Conservation (phyloP, 2,113 vertebrate species). For the Poicephalus meyeri region DNA sequence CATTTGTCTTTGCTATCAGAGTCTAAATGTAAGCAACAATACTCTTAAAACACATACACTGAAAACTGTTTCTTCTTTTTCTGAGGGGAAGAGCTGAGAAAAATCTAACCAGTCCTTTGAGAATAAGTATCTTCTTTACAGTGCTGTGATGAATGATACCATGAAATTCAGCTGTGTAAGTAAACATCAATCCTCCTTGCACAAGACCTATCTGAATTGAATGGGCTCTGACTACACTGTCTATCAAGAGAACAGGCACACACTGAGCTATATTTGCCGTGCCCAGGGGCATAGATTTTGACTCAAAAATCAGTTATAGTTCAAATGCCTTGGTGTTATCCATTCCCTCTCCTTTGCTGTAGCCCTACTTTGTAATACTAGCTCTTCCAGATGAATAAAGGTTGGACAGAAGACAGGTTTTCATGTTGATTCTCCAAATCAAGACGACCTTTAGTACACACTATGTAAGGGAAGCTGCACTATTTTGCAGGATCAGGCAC, state of each 20-base stretch:
- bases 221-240: neutral
- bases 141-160: neutral
- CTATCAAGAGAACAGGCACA: neutral
- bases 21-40: neutral
- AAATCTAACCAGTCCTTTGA: neutral
- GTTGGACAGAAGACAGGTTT: neutral
- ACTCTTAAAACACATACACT: neutral
- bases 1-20: neutral
- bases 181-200: neutral
- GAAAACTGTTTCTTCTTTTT: neutral
- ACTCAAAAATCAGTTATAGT: neutral
- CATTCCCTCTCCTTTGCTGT: neutral
- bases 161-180: neutral
- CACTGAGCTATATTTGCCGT: neutral
- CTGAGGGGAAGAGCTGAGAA: neutral
- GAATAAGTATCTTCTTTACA: neutral
- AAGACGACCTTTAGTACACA: neutral
- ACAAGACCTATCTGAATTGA: neutral
- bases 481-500: neutral
- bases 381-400: neutral
- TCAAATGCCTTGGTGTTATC: neutral
- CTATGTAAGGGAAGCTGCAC: neutral
- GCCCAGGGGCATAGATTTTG: neutral
- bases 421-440: neutral
- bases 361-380: neutral